Conservation (phyloP, 2,113 vertebrate species). For the Machaerirhynchus nigripectus region DNA sequence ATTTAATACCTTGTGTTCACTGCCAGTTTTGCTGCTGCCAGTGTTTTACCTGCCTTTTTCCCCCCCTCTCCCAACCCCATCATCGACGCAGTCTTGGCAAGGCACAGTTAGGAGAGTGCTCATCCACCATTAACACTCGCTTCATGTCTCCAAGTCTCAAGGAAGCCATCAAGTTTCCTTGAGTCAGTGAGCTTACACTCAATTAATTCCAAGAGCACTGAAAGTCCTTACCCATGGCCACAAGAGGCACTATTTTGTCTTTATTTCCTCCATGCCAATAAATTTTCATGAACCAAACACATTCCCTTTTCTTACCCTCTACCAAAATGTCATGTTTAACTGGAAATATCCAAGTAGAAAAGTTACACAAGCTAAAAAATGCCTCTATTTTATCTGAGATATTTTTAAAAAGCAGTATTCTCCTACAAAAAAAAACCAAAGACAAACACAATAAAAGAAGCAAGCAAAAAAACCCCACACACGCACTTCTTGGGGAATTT, state of each 20-base stretch:
- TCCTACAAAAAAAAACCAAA: background rate
- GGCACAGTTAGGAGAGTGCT: background rate
- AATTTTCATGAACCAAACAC: background rate
- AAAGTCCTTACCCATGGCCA: background rate
- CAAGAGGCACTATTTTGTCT: background rate
- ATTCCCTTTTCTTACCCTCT: background rate
- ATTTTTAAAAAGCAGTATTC: background rate
- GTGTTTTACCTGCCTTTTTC: background rate
- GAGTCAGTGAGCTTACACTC: background rate
- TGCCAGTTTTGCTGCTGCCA: conserved; percentile 39
- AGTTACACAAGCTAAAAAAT: background rate
- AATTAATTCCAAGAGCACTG: background rate
- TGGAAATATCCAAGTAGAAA: background rate
- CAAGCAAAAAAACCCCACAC: background rate
- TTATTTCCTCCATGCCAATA: background rate
- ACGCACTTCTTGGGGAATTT: background rate
- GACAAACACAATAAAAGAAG: background rate
- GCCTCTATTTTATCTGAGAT: background rate
- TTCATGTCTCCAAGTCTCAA: background rate
- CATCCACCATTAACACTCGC: background rate
- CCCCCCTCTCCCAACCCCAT: background rate
- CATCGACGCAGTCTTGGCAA: background rate
- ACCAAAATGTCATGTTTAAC: background rate
- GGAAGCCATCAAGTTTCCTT: background rate
- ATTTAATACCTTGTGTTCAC: conserved; percentile 42